Conservation (phyloP, 2,113 vertebrate species). For the Ciconia boyciana region DNA sequence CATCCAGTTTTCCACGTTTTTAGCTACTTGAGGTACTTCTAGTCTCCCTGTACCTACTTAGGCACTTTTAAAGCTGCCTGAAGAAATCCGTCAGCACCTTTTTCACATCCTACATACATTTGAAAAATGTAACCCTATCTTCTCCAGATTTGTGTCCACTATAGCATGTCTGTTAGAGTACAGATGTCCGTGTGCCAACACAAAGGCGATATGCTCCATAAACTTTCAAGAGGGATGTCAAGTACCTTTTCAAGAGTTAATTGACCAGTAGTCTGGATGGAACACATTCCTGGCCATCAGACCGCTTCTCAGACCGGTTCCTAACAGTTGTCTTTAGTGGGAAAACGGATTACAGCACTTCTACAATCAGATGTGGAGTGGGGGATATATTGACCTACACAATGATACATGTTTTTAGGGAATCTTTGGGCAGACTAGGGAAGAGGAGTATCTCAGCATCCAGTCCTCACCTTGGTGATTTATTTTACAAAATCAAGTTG, state of each 20-base stretch:
- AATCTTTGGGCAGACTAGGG: not conserved
- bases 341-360: not conserved
- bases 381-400: not conserved
- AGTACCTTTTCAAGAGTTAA: not conserved
- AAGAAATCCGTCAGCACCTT: not conserved
- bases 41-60: not conserved
- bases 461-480: not conserved
- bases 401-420: not conserved
- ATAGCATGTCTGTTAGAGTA: not conserved
- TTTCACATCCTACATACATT: not conserved
- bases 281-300: not conserved
- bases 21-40: not conserved
- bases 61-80: not conserved
- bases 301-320: not conserved
- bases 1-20: not conserved
- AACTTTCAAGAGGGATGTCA: not conserved
- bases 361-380: accelerated
- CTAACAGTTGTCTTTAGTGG: not conserved
- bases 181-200: not conserved
- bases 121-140: not conserved
- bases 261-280: not conserved
- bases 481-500: not conserved
- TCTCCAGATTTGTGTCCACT: not conserved
- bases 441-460: not conserved
- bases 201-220: not conserved